A percentile compares a stretch with the other conserved stretches of the same genome.
Conservation (phyloP, 2,113 vertebrate genomes). For the Channa maculata region DNA sequence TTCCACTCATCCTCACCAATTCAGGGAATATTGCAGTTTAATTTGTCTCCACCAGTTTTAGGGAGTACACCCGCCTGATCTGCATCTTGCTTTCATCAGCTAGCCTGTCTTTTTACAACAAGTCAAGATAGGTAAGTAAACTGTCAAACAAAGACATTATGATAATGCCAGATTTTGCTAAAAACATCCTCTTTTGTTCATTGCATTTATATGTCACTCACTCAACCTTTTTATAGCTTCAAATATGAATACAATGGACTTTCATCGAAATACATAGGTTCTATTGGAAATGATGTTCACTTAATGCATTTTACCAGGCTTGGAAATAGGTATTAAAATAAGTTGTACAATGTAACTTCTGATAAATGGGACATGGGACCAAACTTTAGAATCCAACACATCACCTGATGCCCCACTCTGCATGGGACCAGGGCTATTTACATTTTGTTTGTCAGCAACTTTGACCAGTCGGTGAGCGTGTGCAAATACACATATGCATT, state of each 20-base stretch:
- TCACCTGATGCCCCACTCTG: too few species aligned
- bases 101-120: neutral
- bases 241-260: neutral
- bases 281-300: too few species aligned
- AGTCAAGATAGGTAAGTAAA: neutral
- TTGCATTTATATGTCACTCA: neutral
- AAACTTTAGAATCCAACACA: too few species aligned
- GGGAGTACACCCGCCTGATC: neutral
- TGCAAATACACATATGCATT: too few species aligned
- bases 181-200: neutral
- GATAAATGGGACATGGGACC: too few species aligned
- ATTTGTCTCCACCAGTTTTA: neutral
- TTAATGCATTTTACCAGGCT: too few species aligned
- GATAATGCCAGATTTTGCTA: neutral
- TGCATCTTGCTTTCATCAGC: neutral
- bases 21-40: constrained; percentile 18
- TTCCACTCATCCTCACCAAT: constrained; percentile 16
- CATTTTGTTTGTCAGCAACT: too few species aligned
- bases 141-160: neutral
- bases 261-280: too few species aligned
- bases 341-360: too few species aligned
- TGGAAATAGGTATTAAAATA: too few species aligned
- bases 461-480: too few species aligned
- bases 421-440: too few species aligned
- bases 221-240: neutral